A percentile compares a stretch with the other conserved stretches of the same genome.
Evolutionary conservation across 2,797 vertebrate genomes (phyloP).

Genomic region (Rhynchonycteris naso): DNA sequence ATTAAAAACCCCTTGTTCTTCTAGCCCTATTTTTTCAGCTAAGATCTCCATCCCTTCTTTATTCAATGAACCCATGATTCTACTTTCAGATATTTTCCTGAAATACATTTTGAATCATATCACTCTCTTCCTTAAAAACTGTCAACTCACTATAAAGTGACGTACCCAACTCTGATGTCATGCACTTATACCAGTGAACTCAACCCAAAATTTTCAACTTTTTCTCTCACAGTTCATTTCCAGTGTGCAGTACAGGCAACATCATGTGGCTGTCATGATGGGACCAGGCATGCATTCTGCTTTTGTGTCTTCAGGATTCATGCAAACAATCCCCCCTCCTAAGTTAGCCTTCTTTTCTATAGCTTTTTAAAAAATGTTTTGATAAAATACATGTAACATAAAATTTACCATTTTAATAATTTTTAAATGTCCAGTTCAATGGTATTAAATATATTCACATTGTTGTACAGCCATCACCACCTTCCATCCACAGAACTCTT

Average conservation of each 20-base stretch:
- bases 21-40: not conserved
- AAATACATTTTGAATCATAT: not conserved
- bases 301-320: not conserved
- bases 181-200: not conserved
- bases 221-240: not conserved
- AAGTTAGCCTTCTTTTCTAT: not conserved
- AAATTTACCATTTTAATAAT: not conserved
- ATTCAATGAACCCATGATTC: not conserved
- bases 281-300: not conserved
- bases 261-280: fast-evolving
- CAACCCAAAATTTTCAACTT: not conserved
- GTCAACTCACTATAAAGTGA: not conserved
- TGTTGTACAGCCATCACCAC: not conserved
- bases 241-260: fast-evolving
- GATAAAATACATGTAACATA: not conserved
- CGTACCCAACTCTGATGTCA: not conserved
- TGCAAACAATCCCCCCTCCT: not conserved
- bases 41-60: not conserved
- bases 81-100: not conserved
- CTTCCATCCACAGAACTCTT: not conserved
- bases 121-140: not conserved
- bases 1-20: not conserved
- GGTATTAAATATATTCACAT: not conserved
- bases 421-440: not conserved
- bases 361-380: not conserved